phyloP scores from a whole-genome alignment of 2,113 vertebrate genomes.

The Arenaria interpres region DNA sequence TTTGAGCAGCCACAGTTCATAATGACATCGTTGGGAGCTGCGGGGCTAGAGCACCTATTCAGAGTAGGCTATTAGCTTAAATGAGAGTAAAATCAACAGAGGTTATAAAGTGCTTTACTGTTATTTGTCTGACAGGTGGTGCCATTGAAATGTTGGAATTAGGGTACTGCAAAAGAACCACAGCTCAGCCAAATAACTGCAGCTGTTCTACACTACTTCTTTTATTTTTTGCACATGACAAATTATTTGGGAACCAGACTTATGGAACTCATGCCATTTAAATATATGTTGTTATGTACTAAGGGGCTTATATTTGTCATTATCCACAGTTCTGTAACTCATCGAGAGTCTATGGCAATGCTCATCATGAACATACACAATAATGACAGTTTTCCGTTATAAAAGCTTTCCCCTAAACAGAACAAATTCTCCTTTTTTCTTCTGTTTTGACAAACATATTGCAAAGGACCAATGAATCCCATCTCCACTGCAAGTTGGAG shows the following conservation, averaged over 20 bases:
- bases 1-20: background rate
- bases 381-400: background rate
- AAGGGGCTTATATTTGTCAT: background rate
- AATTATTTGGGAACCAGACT: background rate
- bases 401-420: background rate
- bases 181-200: background rate
- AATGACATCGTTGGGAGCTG: background rate
- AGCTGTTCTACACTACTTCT: background rate
- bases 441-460: background rate
- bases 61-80: background rate
- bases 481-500: background rate
- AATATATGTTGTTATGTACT: background rate
- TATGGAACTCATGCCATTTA: background rate
- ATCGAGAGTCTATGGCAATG: background rate
- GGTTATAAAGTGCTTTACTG: background rate
- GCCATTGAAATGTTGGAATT: background rate
- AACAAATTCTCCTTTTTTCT: background rate
- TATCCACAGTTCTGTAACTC: background rate
- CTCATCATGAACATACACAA: background rate
- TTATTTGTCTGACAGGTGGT: background rate
- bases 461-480: background rate
- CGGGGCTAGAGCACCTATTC: background rate
- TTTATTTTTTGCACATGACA: rapidly evolving
- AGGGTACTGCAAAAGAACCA: background rate
- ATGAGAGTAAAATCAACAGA: background rate